These are phyloP conservation scores for Battus philenor DNA, from an alignment of 1,140 invertebrate species.

Conservation along the genomic window DNA sequence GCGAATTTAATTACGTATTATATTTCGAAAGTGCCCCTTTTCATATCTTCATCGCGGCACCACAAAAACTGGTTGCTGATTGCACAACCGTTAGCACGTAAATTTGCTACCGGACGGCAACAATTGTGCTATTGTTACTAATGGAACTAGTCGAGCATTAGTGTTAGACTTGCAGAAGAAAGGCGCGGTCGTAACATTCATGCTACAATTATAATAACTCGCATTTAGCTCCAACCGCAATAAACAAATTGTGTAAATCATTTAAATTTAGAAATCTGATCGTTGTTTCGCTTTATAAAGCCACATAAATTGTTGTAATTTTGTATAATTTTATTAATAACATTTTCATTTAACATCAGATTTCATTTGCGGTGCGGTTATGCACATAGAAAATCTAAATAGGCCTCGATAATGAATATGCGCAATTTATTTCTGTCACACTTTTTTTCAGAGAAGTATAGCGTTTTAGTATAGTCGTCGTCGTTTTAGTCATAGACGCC, in stretches of 20 bases:
- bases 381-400: no score
- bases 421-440: no score
- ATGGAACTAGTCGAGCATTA: conserved; percentile 36
- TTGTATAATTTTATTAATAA: no score
- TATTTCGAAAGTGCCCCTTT: conserved; percentile 48
- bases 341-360: no score
- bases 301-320: no score
- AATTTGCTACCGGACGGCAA: conserved; percentile 49
- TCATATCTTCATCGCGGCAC: conserved; percentile 51
- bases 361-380: no score
- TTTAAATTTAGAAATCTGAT: conserved; percentile 6
- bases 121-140: conserved; percentile 48
- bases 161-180: conserved; percentile 38
- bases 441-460: no score
- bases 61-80: conserved; percentile 53
- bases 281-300: neutral
- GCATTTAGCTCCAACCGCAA: conserved; percentile 7
- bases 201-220: conserved; percentile 16
- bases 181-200: conserved; percentile 27
- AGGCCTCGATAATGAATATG: no score
- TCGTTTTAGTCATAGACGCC: no score
- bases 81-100: conserved; percentile 45
- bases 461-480: no score
- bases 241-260: conserved; percentile 5
- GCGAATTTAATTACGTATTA: conserved; percentile 46